Evolutionary conservation across 2,888 invertebrate genomes (phyloP).

Genomic region (Hanleya hanleyi): DNA sequence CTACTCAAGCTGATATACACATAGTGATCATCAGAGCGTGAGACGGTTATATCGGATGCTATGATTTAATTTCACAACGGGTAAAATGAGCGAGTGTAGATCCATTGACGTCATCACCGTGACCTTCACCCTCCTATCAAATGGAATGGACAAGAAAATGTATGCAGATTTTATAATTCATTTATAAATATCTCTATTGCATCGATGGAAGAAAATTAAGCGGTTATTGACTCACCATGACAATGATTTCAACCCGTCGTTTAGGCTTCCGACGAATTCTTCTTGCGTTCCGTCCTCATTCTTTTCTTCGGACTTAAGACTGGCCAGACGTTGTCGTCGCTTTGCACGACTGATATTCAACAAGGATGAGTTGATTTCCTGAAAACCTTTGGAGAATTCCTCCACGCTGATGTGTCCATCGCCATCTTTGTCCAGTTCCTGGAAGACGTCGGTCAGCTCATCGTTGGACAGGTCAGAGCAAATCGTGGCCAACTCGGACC

Average conservation of each 20-base stretch:
- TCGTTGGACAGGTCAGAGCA: constrained; percentile 74
- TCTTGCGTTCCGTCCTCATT: constrained; percentile 42
- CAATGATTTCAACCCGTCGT: constrained; percentile 60
- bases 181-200: neutral
- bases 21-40: too few species aligned
- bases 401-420: constrained; percentile 76
- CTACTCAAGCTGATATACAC: too few species aligned
- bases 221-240: constrained; percentile 58
- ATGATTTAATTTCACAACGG: too few species aligned
- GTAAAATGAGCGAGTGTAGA: too few species aligned
- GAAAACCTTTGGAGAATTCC: constrained; percentile 76
- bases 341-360: constrained; percentile 47
- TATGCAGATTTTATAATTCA: neutral
- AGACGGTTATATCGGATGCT: too few species aligned
- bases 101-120: too few species aligned
- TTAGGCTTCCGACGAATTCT: constrained; percentile 57
- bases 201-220: neutral
- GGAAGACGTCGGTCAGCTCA: constrained; percentile 75
- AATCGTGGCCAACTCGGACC: constrained; percentile 74
- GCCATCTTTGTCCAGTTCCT: constrained; percentile 76
- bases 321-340: constrained; percentile 47
- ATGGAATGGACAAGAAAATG: neutral
- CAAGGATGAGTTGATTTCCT: constrained; percentile 52
- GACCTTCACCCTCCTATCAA: too few species aligned
- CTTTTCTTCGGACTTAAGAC: constrained; percentile 41